Percentiles rank a stretch among this genome's conserved stretches.
phyloP scores from a whole-genome alignment of 2,888 invertebrate genomes.

The Chironomus tentans region DNA sequence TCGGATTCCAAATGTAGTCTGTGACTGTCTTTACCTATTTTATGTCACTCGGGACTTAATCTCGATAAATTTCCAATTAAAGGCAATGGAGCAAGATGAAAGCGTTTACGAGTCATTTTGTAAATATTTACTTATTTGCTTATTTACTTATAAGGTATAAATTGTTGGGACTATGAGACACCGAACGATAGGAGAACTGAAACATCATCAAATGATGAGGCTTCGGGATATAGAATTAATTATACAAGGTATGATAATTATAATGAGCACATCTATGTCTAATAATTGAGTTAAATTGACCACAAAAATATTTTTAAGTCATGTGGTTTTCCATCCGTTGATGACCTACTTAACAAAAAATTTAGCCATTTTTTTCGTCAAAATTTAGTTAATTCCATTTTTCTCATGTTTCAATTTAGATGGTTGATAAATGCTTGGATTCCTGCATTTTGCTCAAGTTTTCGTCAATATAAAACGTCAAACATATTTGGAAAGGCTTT shows the following conservation, averaged over 20 bases:
- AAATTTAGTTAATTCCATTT: neutral
- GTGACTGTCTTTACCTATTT: too few relatives aligned
- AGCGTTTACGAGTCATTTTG: too few relatives aligned
- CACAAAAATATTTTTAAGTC: too few relatives aligned
- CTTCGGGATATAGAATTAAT: slow-evolving; percentile 74
- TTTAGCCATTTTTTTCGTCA: neutral
- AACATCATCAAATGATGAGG: slow-evolving; percentile 60
- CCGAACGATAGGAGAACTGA: slow-evolving; percentile 68
- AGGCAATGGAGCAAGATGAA: too few relatives aligned
- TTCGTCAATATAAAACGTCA: slow-evolving; percentile 84
- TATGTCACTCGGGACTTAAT: too few relatives aligned
- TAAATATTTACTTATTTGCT: neutral
- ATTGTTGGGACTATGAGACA: slow-evolving; percentile 90
- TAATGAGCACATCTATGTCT: neutral
- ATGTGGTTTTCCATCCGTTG: too few relatives aligned
- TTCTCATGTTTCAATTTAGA: slow-evolving; percentile 34
- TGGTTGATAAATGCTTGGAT: slow-evolving; percentile 96
- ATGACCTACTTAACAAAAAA: neutral
- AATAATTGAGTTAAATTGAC: neutral
- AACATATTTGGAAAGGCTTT: slow-evolving; percentile 64
- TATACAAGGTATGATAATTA: neutral
- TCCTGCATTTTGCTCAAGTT: slow-evolving; percentile 87
- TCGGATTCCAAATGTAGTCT: too few relatives aligned
- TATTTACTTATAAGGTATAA: slow-evolving; percentile 60
- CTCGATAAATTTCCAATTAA: too few relatives aligned